Evolutionary conservation across 2,888 invertebrate species (phyloP).

Genomic region (Clunio marinus): DNA sequence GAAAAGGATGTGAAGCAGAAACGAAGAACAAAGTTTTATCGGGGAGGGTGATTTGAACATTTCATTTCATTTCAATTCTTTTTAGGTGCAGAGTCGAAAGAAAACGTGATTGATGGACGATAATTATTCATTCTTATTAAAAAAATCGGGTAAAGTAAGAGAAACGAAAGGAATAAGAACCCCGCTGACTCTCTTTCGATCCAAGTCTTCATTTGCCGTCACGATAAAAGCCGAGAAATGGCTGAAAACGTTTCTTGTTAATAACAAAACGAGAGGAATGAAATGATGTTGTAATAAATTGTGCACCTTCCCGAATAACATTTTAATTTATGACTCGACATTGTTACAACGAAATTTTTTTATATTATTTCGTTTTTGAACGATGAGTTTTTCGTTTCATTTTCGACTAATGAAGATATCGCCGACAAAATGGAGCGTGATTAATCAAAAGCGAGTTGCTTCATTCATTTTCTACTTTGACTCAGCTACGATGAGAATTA

Average conservation of each 20-base stretch:
- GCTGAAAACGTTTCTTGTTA: neutral
- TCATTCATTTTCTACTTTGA: too few relatives aligned
- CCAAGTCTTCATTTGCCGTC: slow-evolving; percentile 8
- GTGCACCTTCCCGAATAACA: slow-evolving; percentile 32
- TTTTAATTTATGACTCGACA: slow-evolving; percentile 25
- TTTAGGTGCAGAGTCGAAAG: neutral
- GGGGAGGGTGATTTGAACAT: neutral
- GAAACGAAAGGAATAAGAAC: slow-evolving; percentile 15
- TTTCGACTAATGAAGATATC: neutral
- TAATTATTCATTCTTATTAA: slow-evolving; percentile 35
- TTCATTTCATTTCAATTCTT: too few relatives aligned
- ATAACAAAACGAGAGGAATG: neutral
- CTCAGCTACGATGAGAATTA: too few relatives aligned
- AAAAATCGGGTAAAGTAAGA: neutral
- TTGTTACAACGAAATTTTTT: slow-evolving; percentile 5
- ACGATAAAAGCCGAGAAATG: slow-evolving; percentile 6
- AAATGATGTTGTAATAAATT: slow-evolving; percentile 34
- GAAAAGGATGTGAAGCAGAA: neutral
- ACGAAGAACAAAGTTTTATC: slow-evolving; percentile 3
- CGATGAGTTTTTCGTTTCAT: too few relatives aligned
- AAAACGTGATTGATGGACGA: slow-evolving; percentile 26
- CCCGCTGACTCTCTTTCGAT: slow-evolving; percentile 11
- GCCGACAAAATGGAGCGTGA: slow-evolving; percentile 6
- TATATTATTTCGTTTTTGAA: neutral
- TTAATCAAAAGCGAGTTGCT: slow-evolving; percentile 2